phyloP scores from a whole-genome alignment of 2,888 invertebrate genomes.

The Cylindroiulus punctatus region DNA sequence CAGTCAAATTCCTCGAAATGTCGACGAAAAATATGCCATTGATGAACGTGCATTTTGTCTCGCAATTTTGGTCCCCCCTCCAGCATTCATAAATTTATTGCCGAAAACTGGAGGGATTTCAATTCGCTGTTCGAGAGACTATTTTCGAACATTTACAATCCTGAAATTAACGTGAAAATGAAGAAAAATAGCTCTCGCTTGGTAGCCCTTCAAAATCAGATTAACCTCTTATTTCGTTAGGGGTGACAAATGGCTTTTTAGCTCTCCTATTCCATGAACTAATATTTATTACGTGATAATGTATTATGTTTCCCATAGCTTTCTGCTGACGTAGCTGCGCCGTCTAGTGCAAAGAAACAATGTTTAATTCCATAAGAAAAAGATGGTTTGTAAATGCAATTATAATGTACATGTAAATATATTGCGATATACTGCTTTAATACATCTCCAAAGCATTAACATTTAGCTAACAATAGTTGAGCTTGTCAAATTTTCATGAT shows the following conservation, averaged over 20 bases:
- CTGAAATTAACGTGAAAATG: slow-evolving; percentile 25
- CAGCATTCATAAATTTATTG: background rate
- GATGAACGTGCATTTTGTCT: slow-evolving; percentile 34
- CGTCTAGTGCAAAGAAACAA: background rate
- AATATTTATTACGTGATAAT: background rate
- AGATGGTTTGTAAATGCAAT: too few relatives aligned
- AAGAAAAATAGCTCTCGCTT: slow-evolving; percentile 29
- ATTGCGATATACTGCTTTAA: too few relatives aligned
- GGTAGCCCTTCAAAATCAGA: slow-evolving; percentile 36
- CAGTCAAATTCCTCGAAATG: slow-evolving; percentile 20
- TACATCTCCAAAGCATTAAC: too few relatives aligned
- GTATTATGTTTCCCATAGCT: background rate
- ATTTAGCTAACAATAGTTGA: too few relatives aligned
- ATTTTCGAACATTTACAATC: slow-evolving; percentile 36
- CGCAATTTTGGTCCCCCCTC: background rate
- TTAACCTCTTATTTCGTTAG: slow-evolving; percentile 15
- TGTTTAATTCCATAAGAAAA: background rate
- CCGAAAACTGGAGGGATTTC: background rate
- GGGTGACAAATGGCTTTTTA: slow-evolving; percentile 34
- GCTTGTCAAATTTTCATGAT: too few relatives aligned
- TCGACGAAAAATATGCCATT: background rate
- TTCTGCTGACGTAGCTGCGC: background rate
- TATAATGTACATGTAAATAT: too few relatives aligned
- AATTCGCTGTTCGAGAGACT: slow-evolving; percentile 6
- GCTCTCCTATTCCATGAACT: background rate